These are phyloP conservation scores for Crotophaga sulcirostris DNA, from an alignment of 2,113 vertebrate genomes.

Conservation along the genomic window DNA sequence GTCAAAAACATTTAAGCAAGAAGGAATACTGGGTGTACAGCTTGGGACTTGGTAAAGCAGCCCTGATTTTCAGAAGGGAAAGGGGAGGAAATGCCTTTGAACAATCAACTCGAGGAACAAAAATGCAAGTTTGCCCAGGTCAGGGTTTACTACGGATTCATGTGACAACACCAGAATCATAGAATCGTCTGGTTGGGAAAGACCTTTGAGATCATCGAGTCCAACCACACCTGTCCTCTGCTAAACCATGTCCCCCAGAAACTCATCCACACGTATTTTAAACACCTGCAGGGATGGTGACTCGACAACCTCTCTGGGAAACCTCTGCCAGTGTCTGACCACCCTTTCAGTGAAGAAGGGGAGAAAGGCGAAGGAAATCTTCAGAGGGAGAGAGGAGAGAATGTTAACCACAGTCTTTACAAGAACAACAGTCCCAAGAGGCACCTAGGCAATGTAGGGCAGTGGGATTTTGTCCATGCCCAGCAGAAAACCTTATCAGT, in stretches of 20 bases:
- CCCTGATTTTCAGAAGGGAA: neutral
- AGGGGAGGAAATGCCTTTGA: neutral
- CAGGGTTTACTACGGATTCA: neutral
- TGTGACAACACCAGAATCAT: neutral
- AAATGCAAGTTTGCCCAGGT: neutral
- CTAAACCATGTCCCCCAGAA: no score
- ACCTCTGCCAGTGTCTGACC: no score
- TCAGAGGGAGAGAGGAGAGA: neutral
- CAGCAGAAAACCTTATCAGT: neutral
- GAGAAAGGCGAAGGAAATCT: neutral
- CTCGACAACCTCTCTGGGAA: no score
- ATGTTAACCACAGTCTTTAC: neutral
- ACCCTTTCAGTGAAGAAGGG: no score
- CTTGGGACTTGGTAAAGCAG: neutral
- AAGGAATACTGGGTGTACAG: neutral
- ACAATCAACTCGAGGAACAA: neutral
- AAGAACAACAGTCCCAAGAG: neutral
- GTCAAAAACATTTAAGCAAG: neutral
- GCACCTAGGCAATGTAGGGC: accelerated
- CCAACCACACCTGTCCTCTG: no score
- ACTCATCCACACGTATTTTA: no score
- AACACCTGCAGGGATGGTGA: no score
- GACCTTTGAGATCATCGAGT: no score
- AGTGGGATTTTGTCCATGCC: neutral
- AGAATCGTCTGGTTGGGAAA: no score